Evolutionary conservation across 2,113 vertebrate genomes (phyloP), one percentile per base, ranked within the genome.

Genomic region (Aegithalos caudatus): DNA sequence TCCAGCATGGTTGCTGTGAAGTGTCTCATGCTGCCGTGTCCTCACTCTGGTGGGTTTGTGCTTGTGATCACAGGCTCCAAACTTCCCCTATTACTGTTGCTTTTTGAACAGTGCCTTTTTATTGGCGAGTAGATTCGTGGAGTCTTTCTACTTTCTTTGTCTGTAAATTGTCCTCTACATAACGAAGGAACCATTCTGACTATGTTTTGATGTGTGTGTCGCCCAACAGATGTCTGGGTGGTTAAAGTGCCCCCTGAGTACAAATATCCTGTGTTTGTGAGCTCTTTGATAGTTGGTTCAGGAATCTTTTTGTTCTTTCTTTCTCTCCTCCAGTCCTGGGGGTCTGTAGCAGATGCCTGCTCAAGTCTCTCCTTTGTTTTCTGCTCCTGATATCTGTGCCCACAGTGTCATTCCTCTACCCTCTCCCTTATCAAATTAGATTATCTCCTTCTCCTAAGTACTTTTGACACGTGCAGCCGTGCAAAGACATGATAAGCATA

Each of bases 181-280:
- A 94, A 90, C n/a, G 88, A 92, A 96, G 94, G 50, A 94, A 80
- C 82, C 61, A 28, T 64, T 96, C 82, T 73, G 92, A 50, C 94
- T 92, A 42, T 2, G 80, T 92, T 97, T 96, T 96, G 96, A 97
- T 93, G 94, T 94, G 72, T 90, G 90, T 87, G 94, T 96, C 65
- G 40, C 93, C 95, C 96, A 96, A 88, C 94, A 96, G 96, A 97
- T 96, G 95, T 96, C 94, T 86, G 95, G 92, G 94, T 96, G 94
- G 95, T 97, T 96, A 92, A 97, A 96, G 88, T 97, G 95, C 94
- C 93, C 93, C 90, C 86, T 88, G 96, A 97, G 95, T 93, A 96
- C 94, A 93, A 96, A 94, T 94, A 96, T 93, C 95, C 95, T 97
- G 95, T 96, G 93, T 95, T 95, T 90, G 72, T 7, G 29, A 95